Base-by-base conservation (phyloP, 1,140 invertebrate species). In the Teleogryllus occipitalis region DNA sequence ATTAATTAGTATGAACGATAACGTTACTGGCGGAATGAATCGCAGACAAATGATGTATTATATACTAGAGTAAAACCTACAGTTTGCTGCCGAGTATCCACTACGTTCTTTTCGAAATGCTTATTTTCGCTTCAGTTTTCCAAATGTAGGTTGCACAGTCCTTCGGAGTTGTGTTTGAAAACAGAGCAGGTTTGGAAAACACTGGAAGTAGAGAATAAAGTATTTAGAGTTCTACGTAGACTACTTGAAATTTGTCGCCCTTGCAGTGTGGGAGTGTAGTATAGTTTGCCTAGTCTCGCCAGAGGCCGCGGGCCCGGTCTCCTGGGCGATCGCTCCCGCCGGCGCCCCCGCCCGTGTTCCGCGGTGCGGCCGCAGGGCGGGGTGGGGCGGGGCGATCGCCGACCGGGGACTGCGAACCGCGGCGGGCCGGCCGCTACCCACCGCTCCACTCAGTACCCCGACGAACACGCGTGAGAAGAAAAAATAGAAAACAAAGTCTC, bases 21-120 rank as follows among this genome's bases (percentile, higher is more conserved):
- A 65, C 54, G 10, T 65, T 65, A 65, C 54, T 65, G 54, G 54
- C 10, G 54, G 54, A 65, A 65, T 65, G 54, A 65, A 65, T 65
- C 54, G 54, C 54, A 65, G 54, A 65, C 54, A 65, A 65, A 65
- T 65, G 54, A 65, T 65, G 54, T 65, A 65, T 65, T 65, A 65
- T 65, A 65, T 65, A 14, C 54, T 65, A 65, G 54, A 65, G 54
- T 65, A 65, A 65, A 65, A 65, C 54, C 54, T 65, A 65, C 54
- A 65, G 18, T 65, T 65, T 65, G 54, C 54, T 65, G 54, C 54
- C 54, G 54, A 65, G 54, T 65, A 65, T 65, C 18, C 54, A 65
- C 54, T 65, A 65, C 54, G 10, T 65, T 65, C 54, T 65, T 65
- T 65, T 65, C 54, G 54, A 65, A 65, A 65, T 65, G 54, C 54